phyloP scores from a whole-genome alignment of 2,888 invertebrate genomes.

The Eupeodes latifasciatus region DNA sequence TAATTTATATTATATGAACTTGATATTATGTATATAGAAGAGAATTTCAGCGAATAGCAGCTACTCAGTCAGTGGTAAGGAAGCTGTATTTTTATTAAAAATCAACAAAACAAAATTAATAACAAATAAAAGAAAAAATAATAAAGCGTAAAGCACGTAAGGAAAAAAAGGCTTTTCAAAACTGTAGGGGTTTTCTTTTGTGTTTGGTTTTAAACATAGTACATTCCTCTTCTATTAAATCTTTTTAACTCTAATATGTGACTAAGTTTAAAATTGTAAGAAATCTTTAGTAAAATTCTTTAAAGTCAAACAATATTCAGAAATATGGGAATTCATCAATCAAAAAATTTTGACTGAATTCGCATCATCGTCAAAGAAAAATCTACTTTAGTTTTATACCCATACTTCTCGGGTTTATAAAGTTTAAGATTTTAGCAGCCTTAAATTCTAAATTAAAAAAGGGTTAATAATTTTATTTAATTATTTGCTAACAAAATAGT shows the following conservation, averaged over 20 bases:
- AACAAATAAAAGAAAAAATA: conserved; percentile 27
- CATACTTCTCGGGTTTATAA: too few relatives aligned
- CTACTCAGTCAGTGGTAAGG: conserved; percentile 71
- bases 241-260: too few relatives aligned
- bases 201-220: background rate
- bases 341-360: too few relatives aligned
- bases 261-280: too few relatives aligned
- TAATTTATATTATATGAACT: conserved; percentile 2
- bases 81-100: conserved; percentile 50
- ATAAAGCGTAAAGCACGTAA: conserved; percentile 43
- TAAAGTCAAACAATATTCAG: too few relatives aligned
- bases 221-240: background rate
- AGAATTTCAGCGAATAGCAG: conserved; percentile 66
- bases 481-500: too few relatives aligned
- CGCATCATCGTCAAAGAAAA: background rate
- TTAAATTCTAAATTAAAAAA: too few relatives aligned
- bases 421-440: too few relatives aligned
- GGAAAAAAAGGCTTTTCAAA: background rate
- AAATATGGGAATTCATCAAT: too few relatives aligned
- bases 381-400: too few relatives aligned
- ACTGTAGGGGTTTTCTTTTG: background rate
- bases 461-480: too few relatives aligned
- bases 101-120: conserved; percentile 12
- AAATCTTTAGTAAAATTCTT: too few relatives aligned
- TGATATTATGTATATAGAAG: conserved; percentile 50